A percentile compares a stretch with the other conserved stretches of the same genome.
Conservation (phyloP, 2,888 invertebrate species). For the Andricus curvator region DNA sequence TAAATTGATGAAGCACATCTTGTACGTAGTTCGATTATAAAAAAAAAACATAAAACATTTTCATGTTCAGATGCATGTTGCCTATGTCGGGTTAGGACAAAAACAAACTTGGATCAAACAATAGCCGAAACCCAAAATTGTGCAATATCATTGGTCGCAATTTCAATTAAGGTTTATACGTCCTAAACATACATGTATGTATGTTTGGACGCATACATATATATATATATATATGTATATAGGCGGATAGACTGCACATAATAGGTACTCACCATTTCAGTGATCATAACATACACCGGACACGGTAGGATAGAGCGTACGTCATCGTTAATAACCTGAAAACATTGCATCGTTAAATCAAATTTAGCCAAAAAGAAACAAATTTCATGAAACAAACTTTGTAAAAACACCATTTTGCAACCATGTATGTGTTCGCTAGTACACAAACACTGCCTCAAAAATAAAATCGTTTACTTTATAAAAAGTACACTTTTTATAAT, state of each 20-base stretch:
- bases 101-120: neutral
- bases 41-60: no score
- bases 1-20: no score
- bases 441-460: no score
- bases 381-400: neutral
- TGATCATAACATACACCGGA: conserved; percentile 16
- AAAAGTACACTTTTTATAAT: no score
- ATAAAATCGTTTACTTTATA: no score
- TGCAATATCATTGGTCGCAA: neutral
- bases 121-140: neutral
- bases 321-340: conserved; percentile 36
- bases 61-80: no score
- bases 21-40: no score
- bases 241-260: conserved; percentile 8
- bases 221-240: neutral
- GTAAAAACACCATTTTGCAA: neutral
- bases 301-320: conserved; percentile 34
- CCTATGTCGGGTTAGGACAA: no score
- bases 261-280: conserved; percentile 28
- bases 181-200: neutral
- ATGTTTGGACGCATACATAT: neutral
- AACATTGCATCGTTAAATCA: conserved; percentile 12
- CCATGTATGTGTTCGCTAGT: neutral
- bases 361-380: conserved; percentile 12
- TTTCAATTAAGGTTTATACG: neutral